Percentiles rank a stretch among this genome's conserved stretches.
Conservation (phyloP, 2,797 vertebrate genomes). For the Cichlasoma orientale region DNA sequence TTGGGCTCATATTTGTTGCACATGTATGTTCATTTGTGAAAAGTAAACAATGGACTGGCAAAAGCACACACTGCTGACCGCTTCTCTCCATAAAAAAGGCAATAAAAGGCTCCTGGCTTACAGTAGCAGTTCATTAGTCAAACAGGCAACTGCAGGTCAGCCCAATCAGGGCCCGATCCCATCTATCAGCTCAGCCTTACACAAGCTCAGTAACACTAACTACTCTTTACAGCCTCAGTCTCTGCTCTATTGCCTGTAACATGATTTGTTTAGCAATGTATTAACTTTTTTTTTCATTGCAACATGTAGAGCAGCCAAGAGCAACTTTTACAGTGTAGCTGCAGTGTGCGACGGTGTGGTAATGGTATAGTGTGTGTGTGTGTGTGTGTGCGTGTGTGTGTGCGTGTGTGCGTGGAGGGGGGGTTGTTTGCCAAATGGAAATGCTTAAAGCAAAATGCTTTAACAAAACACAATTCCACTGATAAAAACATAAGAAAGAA, state of each 20-base stretch:
- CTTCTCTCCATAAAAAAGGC: constrained; percentile 40
- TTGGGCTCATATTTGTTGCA: background rate
- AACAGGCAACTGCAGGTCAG: constrained; percentile 34
- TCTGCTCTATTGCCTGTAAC: constrained; percentile 21
- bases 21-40: background rate
- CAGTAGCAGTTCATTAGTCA: constrained; percentile 61
- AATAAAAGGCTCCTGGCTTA: constrained; percentile 57
- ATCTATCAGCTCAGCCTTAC: constrained; percentile 43
- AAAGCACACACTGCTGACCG: constrained; percentile 8
- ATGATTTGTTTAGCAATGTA: constrained; percentile 27
- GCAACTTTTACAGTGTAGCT: constrained; percentile 18
- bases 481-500: constrained; percentile 36
- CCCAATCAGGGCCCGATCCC: constrained; percentile 35
- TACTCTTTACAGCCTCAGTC: constrained; percentile 22
- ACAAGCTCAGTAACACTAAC: constrained; percentile 13
- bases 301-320: constrained; percentile 24
- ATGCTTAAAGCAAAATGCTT: constrained; percentile 18
- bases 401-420: background rate
- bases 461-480: constrained; percentile 39
- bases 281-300: constrained; percentile 18
- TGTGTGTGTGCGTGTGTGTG: background rate
- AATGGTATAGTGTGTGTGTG: background rate
- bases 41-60: constrained; percentile 12
- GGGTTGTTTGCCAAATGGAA: constrained; percentile 33
- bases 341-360: constrained; percentile 9